phyloP scores from a whole-genome alignment of 2,888 invertebrate species.

The Agrochola macilenta region DNA sequence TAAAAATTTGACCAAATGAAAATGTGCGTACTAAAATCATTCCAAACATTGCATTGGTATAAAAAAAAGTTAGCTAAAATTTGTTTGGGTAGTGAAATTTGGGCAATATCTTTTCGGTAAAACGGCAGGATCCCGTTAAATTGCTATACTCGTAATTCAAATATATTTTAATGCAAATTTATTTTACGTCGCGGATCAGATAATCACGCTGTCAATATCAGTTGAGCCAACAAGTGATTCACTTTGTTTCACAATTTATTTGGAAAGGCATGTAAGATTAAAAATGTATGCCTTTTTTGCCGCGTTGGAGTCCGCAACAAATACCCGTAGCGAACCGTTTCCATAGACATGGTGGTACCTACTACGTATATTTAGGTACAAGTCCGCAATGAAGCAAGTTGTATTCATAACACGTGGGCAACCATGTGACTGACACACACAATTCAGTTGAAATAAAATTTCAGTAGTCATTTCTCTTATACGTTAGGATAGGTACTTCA shows the following conservation, averaged over 20 bases:
- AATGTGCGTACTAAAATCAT: too few species aligned
- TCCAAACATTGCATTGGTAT: too few species aligned
- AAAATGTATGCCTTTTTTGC: constrained; percentile 48
- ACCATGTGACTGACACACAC: constrained; percentile 59
- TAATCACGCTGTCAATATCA: constrained; percentile 40
- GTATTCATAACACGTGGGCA: constrained; percentile 60
- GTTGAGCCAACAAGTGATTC: constrained; percentile 17
- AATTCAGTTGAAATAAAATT: constrained; percentile 67
- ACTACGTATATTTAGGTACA: constrained; percentile 41
- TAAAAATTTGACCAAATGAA: too few species aligned
- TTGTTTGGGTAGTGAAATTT: too few species aligned
- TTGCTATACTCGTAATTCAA: background rate
- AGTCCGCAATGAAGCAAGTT: constrained; percentile 59
- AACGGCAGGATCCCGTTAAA: too few species aligned
- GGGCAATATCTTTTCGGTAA: too few species aligned
- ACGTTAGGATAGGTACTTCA: constrained; percentile 32
- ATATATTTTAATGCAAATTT: constrained; percentile 18
- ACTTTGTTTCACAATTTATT: constrained; percentile 41
- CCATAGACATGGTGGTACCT: constrained; percentile 12
- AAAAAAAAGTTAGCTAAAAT: too few species aligned
- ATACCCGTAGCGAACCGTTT: constrained; percentile 11
- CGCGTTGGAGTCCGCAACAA: constrained; percentile 30
- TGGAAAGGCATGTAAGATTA: constrained; percentile 38
- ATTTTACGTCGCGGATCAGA: constrained; percentile 13
- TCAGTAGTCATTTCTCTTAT: constrained; percentile 62